Base-by-base conservation (phyloP, 1,140 invertebrate species). In the Samia ricini region DNA sequence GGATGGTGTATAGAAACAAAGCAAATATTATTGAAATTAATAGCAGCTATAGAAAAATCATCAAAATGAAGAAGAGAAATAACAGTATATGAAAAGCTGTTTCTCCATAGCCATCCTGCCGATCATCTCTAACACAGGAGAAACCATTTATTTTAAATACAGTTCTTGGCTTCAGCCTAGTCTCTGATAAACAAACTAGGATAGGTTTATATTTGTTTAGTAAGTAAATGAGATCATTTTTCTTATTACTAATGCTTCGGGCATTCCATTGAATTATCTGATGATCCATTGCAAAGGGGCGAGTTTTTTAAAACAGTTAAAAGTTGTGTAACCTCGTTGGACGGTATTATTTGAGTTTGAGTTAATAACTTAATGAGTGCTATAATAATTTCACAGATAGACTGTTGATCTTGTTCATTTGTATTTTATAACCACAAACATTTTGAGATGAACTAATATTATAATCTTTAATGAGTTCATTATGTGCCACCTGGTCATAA, bases 211-310 rank as follows among this genome's bases (percentile, higher is more conserved):
- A 49, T 4, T 4, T 49, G 49, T 65, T 68, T 18, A 71, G 51
- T 36, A 71, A 36, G 36, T 64, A 57, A 21, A 67, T 63, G 8
- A 71, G 33, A 55, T 72, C 69, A 66, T 15, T 29, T 52, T 68
- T 68, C 36, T 72, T 72, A 49, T 12, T 51, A 6, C 33, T n/a
- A 54, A 65, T 50, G 58, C 69, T 68, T n/a, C 60, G 52, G 48
- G 63, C 65, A 42, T 68, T 68, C 69, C 57, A 68, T 58, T 69
- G 67, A 10, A 71, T 33, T 60, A 65, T 4, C 48, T 15, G 56
- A 36, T 56, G 23, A 65, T 4, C 48, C 19, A 56, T 36, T 56
- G 23, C 20, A 54, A 57, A 8, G 58, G 61, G 58, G n/a, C 36
- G 49, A 58, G n/a, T 48, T 64, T 36, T 63, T 60, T 5, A 58